phyloP scores from a whole-genome alignment of 2,888 invertebrate genomes.

The Hermaeophaga mercurialis region DNA sequence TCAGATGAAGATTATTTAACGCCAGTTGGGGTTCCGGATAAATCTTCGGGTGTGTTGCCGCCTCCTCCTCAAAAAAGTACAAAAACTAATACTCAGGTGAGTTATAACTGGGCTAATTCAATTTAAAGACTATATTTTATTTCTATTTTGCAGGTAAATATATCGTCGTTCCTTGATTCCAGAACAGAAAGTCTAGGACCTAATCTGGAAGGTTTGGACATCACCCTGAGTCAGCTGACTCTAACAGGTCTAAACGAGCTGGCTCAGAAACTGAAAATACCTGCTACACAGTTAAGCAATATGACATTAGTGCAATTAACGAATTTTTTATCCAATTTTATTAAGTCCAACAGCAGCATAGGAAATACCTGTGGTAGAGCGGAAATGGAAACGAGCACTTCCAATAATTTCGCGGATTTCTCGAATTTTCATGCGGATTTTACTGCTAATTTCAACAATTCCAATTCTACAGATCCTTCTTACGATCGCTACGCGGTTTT shows the following conservation, averaged over 20 bases:
- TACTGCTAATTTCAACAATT: constrained; percentile 70
- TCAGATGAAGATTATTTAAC: constrained; percentile 70
- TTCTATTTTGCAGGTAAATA: constrained; percentile 25
- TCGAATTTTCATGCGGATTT: constrained; percentile 70
- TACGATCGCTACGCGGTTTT: constrained; percentile 89
- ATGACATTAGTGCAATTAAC: constrained; percentile 89
- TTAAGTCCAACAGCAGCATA: constrained; percentile 51
- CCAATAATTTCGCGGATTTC: constrained; percentile 45
- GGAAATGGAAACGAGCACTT: not conserved
- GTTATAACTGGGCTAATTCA: no score
- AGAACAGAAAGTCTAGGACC: constrained; percentile 51
- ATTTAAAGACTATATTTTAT: not conserved
- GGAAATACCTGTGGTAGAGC: constrained; percentile 29
- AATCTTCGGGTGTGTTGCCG: constrained; percentile 53
- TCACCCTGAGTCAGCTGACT: constrained; percentile 81
- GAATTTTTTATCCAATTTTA: constrained; percentile 71
- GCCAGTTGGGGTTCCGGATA: constrained; percentile 58
- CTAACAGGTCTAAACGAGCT: constrained; percentile 82
- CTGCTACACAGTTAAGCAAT: constrained; percentile 76
- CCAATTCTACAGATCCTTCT: constrained; percentile 50
- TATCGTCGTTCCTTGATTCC: constrained; percentile 43
- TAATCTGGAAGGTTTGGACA: constrained; percentile 66
- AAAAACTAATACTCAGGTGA: constrained; percentile 32
- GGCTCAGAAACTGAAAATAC: constrained; percentile 76
- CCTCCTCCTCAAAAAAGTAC: constrained; percentile 59